Percentiles rank a stretch among this genome's conserved stretches.
These are phyloP conservation scores for Bagarius yarrelli DNA, from an alignment of 2,113 vertebrate genomes.

Conservation along the genomic window DNA sequence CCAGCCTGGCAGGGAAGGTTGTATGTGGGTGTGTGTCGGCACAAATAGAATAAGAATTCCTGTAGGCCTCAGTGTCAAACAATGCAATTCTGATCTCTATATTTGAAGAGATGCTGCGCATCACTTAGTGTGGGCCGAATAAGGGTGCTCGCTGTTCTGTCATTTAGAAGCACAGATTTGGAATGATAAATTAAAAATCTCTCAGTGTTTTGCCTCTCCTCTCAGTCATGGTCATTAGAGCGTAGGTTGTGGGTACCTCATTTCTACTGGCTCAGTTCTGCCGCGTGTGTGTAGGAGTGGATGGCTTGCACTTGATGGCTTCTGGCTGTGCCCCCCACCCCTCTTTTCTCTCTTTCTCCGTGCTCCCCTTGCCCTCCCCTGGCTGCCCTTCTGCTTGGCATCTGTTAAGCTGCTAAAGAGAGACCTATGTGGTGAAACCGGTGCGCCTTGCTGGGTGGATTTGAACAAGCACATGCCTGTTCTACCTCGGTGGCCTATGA, in stretches of 20 bases:
- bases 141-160: conserved; percentile 37
- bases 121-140: conserved; percentile 35
- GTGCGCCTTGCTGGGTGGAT: conserved; percentile 79
- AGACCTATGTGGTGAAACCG: conserved; percentile 65
- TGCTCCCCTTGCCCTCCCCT: conserved; percentile 31
- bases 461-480: conserved; percentile 83
- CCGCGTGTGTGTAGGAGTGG: conserved; percentile 34
- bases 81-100: conserved; percentile 65
- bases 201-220: conserved; percentile 10
- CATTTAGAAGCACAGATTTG: conserved; percentile 57
- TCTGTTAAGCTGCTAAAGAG: conserved; percentile 80
- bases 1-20: conserved; percentile 1
- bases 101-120: conserved; percentile 56
- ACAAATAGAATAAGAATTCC: conserved; percentile 56
- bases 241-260: conserved; percentile 39
- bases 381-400: conserved; percentile 67
- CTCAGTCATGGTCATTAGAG: conserved; percentile 43
- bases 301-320: conserved; percentile 36
- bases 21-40: conserved; percentile 29
- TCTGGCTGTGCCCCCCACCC: conserved; percentile 47
- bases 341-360: conserved; percentile 54
- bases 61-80: conserved; percentile 60
- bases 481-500: conserved; percentile 85
- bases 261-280: conserved; percentile 35
- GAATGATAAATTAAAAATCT: conserved; percentile 61